Percentiles rank a stretch among this genome's conserved stretches.
These are phyloP conservation scores for Rhineura floridana DNA, from an alignment of 2,113 vertebrate genomes.

Conservation along the genomic window DNA sequence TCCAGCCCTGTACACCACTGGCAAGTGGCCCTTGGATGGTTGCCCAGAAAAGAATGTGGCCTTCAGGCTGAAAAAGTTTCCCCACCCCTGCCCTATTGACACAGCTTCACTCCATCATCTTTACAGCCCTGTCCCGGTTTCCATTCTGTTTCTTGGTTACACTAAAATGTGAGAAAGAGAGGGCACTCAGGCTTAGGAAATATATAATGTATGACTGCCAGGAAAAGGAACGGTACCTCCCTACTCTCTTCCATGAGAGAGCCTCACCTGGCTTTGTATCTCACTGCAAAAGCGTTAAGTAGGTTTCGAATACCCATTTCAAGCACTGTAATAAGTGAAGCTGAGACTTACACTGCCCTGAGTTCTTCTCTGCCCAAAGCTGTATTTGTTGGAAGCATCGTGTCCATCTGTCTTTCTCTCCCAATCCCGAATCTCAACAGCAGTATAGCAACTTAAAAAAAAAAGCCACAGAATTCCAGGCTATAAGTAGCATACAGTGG, in stretches of 20 bases:
- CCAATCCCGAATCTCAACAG: slow-evolving; percentile 45
- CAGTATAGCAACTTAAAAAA: slow-evolving; percentile 68
- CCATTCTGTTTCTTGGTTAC: neutral
- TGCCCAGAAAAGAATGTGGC: too few relatives aligned
- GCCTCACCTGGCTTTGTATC: neutral
- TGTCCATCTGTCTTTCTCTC: slow-evolving; percentile 21
- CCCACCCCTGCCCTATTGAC: neutral
- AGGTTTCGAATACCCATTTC: neutral
- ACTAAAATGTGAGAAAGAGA: neutral
- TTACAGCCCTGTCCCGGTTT: neutral
- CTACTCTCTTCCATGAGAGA: neutral
- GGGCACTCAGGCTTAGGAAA: neutral
- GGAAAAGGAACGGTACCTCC: neutral
- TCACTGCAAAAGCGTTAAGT: neutral
- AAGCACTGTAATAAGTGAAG: neutral
- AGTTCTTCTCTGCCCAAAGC: neutral
- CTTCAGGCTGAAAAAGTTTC: too few relatives aligned
- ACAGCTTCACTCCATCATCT: neutral
- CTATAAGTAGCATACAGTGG: slow-evolving; percentile 77
- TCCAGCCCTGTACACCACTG: too few relatives aligned
- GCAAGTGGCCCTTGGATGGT: too few relatives aligned
- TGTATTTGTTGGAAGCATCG: neutral
- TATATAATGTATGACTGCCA: neutral
- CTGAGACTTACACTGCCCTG: neutral
- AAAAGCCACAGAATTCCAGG: slow-evolving; percentile 79